phyloP scores from a whole-genome alignment of 2,797 vertebrate genomes.

The Pantherophis alleghaniensis region DNA sequence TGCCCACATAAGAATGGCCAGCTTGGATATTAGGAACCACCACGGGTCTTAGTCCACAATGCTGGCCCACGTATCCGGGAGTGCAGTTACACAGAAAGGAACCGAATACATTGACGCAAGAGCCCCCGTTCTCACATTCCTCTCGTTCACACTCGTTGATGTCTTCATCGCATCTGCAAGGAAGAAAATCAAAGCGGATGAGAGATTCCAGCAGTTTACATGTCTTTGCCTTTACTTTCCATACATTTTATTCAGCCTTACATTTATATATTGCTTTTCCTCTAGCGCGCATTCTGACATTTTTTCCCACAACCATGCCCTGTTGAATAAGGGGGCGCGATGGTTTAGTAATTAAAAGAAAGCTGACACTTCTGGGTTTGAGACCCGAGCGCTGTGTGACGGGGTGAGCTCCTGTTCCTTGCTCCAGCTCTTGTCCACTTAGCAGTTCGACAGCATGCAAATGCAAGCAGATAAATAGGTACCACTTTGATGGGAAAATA shows the following conservation, averaged over 20 bases:
- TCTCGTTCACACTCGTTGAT: conserved; percentile 91
- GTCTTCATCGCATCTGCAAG: conserved; percentile 88
- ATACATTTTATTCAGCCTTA: neutral
- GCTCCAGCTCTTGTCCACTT: too few species aligned
- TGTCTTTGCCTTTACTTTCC: neutral
- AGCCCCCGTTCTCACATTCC: conserved; percentile 90
- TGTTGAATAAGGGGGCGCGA: too few species aligned
- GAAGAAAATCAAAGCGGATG: conserved; percentile 28
- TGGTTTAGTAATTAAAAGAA: too few species aligned
- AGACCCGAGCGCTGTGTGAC: too few species aligned
- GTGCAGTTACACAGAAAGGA: conserved; percentile 97
- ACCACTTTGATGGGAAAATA: too few species aligned
- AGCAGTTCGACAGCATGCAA: too few species aligned
- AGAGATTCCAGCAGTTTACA: neutral
- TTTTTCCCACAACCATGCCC: too few species aligned
- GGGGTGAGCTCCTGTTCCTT: too few species aligned
- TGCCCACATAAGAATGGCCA: conserved; percentile 89
- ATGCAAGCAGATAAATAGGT: too few species aligned
- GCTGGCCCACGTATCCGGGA: conserved; percentile 86
- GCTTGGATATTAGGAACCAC: conserved; percentile 96
- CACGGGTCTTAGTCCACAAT: conserved; percentile 87
- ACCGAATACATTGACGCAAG: conserved; percentile 90
- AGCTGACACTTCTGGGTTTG: too few species aligned
- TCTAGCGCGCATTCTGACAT: too few species aligned
- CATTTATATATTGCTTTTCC: neutral